A percentile compares a stretch with the other conserved stretches of the same genome.
Evolutionary conservation across 2,113 vertebrate species (phyloP).

Genomic region (Gila orcuttii): DNA sequence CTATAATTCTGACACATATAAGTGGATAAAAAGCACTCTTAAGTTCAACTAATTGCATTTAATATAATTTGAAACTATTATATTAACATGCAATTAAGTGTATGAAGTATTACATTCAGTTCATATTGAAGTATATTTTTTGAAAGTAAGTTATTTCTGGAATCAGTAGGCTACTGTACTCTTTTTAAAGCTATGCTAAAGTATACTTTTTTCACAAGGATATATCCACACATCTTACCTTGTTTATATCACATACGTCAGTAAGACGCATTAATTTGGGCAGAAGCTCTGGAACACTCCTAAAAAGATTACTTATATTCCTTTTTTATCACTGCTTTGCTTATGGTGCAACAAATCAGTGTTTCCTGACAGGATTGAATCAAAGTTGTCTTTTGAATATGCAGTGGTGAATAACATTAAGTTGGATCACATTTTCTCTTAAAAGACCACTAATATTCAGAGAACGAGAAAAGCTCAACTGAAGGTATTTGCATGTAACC

Average conservation of each 20-base stretch:
- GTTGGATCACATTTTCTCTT: neutral
- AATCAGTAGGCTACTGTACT: neutral
- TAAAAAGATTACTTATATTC: neutral
- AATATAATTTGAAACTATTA: neutral
- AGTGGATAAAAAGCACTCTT: too few species aligned
- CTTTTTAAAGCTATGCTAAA: neutral
- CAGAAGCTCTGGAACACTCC: slow-evolving; percentile 5
- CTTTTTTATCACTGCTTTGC: neutral
- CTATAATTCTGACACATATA: too few species aligned
- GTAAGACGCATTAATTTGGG: neutral
- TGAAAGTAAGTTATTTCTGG: neutral
- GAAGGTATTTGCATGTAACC: neutral
- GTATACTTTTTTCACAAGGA: neutral
- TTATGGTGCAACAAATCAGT: neutral
- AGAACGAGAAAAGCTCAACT: neutral
- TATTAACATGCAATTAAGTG: neutral
- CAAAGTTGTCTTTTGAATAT: slow-evolving; percentile 6
- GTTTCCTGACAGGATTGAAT: neutral
- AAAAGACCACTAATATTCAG: neutral
- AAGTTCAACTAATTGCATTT: neutral
- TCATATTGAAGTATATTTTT: neutral
- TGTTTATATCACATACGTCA: slow-evolving; percentile 2
- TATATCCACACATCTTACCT: neutral
- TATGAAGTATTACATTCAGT: neutral
- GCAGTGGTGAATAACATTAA: neutral